Evolutionary conservation across 35 echinoderm and acorn worm species (phyloP).

Genomic region (Apostichopus parvimensis): DNA sequence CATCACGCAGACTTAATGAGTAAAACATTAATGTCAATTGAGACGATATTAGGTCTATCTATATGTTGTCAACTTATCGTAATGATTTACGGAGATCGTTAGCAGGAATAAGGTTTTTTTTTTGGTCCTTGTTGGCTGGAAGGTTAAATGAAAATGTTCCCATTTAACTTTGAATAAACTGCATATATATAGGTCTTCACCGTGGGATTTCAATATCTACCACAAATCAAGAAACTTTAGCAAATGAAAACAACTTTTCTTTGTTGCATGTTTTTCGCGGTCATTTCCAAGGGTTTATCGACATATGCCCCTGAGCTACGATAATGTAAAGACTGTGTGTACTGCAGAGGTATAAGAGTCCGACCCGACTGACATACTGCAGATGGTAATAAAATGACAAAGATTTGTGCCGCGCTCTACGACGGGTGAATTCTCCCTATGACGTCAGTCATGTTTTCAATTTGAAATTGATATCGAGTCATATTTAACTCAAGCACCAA

Average conservation of each 20-base stretch:
- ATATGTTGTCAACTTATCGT: not conserved
- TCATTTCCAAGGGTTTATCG: not conserved
- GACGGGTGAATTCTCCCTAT: not conserved
- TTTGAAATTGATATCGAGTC: too few species aligned
- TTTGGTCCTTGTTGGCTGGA: too few species aligned
- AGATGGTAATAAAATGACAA: not conserved
- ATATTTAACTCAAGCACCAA: too few species aligned
- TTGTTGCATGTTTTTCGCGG: slow-evolving; percentile 33
- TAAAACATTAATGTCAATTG: not conserved
- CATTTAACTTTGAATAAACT: too few species aligned
- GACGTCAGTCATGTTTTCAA: too few species aligned
- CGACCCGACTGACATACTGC: not conserved
- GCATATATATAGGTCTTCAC: too few species aligned
- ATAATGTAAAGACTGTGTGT: not conserved
- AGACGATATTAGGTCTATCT: not conserved
- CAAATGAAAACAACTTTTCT: slow-evolving; percentile 29
- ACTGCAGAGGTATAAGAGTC: not conserved
- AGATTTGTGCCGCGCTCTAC: not conserved
- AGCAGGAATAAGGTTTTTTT: too few species aligned
- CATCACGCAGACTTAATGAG: not conserved
- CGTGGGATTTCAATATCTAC: too few species aligned
- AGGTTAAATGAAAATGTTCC: too few species aligned
- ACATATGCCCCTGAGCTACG: not conserved
- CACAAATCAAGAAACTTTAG: not conserved
- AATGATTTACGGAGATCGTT: too few species aligned